phyloP scores from a whole-genome alignment of 2,797 vertebrate species.

The Acridotheres tristis region DNA sequence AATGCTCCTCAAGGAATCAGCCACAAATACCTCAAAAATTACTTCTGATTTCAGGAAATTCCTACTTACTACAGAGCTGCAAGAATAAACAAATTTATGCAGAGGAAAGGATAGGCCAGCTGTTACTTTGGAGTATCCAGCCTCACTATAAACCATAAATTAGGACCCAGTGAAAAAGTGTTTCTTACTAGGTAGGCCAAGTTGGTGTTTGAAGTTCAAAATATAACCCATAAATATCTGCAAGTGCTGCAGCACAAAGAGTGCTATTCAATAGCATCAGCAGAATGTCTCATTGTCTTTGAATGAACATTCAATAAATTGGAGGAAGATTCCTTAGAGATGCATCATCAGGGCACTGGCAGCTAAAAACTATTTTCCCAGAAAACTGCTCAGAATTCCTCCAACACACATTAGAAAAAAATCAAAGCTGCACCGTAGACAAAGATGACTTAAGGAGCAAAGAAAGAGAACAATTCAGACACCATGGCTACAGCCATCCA shows the following conservation, averaged over 20 bases:
- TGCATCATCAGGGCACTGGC: background rate
- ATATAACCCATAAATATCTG: background rate
- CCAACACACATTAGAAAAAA: background rate
- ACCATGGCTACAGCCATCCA: background rate
- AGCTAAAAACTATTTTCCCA: background rate
- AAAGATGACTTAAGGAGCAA: background rate
- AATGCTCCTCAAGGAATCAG: background rate
- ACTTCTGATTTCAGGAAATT: background rate
- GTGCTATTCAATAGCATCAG: background rate
- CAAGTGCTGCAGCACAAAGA: background rate
- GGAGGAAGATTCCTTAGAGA: conserved; percentile 1
- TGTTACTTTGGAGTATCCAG: background rate
- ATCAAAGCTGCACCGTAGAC: background rate
- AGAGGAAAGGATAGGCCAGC: background rate
- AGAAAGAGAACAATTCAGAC: background rate
- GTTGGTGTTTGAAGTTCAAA: background rate
- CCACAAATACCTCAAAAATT: background rate
- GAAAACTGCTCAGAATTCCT: conserved; percentile 38
- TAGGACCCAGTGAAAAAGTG: background rate
- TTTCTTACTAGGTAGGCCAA: background rate
- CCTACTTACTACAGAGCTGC: background rate
- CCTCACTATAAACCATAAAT: background rate
- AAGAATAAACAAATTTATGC: background rate
- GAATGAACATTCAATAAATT: background rate
- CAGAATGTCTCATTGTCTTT: background rate